A percentile compares a stretch with the other conserved stretches of the same genome.
These are phyloP conservation scores for Heloderma charlesbogerti DNA, from an alignment of 2,113 vertebrate genomes.

Conservation along the genomic window DNA sequence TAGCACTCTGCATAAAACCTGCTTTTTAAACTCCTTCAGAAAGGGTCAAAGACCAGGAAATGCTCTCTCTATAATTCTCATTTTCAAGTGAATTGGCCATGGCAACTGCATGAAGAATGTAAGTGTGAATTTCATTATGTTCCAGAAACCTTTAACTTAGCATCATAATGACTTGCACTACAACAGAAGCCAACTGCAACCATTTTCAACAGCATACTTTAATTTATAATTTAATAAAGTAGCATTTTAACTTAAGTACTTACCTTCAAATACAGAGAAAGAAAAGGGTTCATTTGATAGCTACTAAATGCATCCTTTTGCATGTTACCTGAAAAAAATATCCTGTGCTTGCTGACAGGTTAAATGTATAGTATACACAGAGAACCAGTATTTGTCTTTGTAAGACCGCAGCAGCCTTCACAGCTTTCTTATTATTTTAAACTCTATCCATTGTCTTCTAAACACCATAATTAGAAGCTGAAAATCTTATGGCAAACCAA, in stretches of 20 bases:
- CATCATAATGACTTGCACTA: constrained; percentile 73
- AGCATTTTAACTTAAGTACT: constrained; percentile 70
- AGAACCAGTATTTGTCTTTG: constrained; percentile 70
- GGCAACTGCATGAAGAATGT: constrained; percentile 74
- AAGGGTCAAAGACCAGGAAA: constrained; percentile 81
- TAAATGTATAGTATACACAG: constrained; percentile 71
- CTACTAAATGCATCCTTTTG: constrained; percentile 68
- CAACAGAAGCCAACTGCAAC: constrained; percentile 69
- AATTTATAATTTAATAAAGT: constrained; percentile 77
- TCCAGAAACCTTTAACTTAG: constrained; percentile 79
- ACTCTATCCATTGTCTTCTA: constrained; percentile 76
- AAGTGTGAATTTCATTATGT: constrained; percentile 78
- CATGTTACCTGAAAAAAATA: constrained; percentile 72
- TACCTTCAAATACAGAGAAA: constrained; percentile 65
- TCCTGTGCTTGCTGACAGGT: constrained; percentile 75
- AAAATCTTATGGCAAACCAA: constrained; percentile 72
- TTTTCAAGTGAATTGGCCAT: constrained; percentile 78
- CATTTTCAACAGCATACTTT: constrained; percentile 71
- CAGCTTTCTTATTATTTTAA: constrained; percentile 78
- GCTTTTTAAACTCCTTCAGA: constrained; percentile 76
- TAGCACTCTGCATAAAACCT: constrained; percentile 72
- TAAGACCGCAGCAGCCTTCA: constrained; percentile 51
- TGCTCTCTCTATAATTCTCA: constrained; percentile 76
- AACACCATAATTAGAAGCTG: constrained; percentile 77
- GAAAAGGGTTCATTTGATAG: constrained; percentile 63